Evolutionary conservation across 2,113 vertebrate genomes (phyloP).

Genomic region (Sturnira hondurensis): DNA sequence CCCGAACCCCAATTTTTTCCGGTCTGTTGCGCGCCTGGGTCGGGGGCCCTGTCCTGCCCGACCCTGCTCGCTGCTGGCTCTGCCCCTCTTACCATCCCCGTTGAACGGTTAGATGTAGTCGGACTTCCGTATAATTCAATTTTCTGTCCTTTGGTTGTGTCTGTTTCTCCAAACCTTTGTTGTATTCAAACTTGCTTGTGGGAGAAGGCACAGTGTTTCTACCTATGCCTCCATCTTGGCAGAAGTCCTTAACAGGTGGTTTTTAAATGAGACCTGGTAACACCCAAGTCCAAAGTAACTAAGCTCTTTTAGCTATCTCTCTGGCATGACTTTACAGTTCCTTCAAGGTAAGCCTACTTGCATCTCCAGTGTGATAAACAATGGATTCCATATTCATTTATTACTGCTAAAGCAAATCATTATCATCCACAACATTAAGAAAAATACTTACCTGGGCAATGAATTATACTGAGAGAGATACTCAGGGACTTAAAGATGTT

Average conservation of each 20-base stretch:
- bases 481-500: not conserved
- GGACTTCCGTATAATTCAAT: too few species aligned
- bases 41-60: too few species aligned
- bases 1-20: too few species aligned
- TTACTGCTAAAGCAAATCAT: not conserved
- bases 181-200: too few species aligned
- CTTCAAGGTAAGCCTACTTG: not conserved
- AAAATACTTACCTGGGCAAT: not conserved
- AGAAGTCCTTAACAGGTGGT: not conserved
- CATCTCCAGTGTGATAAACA: not conserved
- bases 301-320: not conserved
- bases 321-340: not conserved
- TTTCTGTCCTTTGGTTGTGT: too few species aligned
- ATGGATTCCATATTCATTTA: not conserved
- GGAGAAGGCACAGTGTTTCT: too few species aligned
- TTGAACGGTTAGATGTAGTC: too few species aligned
- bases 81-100: too few species aligned
- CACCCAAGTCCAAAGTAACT: not conserved
- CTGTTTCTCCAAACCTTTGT: too few species aligned
- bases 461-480: not conserved
- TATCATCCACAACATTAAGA: not conserved
- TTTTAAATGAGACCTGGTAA: not conserved
- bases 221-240: too few species aligned
- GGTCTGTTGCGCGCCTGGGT: too few species aligned
- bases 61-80: too few species aligned